Evolutionary conservation across 1,140 invertebrate genomes (phyloP).

Genomic region (Polypedilum pembai): DNA sequence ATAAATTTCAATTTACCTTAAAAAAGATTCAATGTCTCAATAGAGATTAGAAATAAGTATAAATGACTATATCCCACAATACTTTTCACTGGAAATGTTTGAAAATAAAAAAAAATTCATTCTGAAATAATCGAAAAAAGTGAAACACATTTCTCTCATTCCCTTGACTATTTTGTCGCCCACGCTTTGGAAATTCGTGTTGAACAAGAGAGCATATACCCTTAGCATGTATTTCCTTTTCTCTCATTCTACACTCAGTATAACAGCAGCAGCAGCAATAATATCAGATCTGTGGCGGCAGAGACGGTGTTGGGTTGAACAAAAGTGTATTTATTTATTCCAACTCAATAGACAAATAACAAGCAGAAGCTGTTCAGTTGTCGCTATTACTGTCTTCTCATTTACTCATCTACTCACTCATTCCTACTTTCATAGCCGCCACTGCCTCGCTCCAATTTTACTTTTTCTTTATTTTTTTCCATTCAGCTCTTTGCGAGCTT

Average conservation of each 20-base stretch:
- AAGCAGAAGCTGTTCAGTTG: background rate
- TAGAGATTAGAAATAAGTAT: too few relatives aligned
- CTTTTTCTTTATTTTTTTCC: too few relatives aligned
- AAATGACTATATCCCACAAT: background rate
- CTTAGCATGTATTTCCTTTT: background rate
- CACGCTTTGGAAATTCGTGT: background rate
- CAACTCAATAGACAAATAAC: conserved; percentile 2
- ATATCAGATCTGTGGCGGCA: background rate
- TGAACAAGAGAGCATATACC: too few relatives aligned
- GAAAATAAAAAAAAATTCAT: background rate
- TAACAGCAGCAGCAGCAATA: background rate
- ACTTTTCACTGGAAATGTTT: background rate
- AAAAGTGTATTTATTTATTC: conserved; percentile 13
- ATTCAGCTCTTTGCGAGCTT: background rate
- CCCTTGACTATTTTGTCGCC: background rate
- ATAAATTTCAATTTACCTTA: too few relatives aligned
- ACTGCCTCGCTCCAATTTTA: conserved; percentile 5
- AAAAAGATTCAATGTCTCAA: too few relatives aligned
- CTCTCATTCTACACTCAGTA: background rate
- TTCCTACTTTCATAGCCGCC: background rate
- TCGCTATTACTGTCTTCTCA: background rate
- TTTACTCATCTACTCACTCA: background rate
- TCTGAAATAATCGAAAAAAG: background rate
- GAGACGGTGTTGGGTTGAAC: background rate
- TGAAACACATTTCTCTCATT: background rate